Evolutionary conservation across 2,797 vertebrate species (phyloP).

Genomic region (Ceryle rudis): DNA sequence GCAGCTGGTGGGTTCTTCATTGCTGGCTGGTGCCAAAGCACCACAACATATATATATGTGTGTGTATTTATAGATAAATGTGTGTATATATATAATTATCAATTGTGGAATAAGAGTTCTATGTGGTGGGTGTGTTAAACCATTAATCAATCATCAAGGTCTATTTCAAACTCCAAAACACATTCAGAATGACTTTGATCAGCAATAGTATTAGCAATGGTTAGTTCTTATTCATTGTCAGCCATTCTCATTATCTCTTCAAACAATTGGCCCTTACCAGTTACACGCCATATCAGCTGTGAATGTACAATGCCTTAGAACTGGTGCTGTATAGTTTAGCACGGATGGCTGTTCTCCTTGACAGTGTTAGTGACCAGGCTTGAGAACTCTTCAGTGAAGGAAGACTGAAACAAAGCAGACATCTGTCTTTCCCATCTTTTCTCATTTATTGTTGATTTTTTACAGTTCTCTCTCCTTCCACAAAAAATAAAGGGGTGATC

Average conservation of each 20-base stretch:
- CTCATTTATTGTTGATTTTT: not conserved
- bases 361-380: not conserved
- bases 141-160: no score
- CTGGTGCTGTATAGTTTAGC: no score
- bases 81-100: not conserved
- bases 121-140: no score
- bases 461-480: not conserved
- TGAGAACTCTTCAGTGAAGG: not conserved
- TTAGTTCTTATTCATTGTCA: no score
- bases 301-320: no score
- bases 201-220: no score
- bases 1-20: not conserved
- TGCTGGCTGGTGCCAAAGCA: not conserved
- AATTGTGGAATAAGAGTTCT: not conserved
- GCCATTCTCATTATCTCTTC: no score
- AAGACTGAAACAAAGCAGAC: accelerated
- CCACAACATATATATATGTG: not conserved
- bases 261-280: no score
- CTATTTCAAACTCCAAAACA: no score
- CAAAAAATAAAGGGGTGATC: not conserved
- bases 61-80: not conserved
- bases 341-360: not conserved
- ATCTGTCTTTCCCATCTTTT: not conserved
- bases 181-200: no score
- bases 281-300: no score